Conservation (phyloP, 2,113 vertebrate species). For the Gorilla gorilla region DNA sequence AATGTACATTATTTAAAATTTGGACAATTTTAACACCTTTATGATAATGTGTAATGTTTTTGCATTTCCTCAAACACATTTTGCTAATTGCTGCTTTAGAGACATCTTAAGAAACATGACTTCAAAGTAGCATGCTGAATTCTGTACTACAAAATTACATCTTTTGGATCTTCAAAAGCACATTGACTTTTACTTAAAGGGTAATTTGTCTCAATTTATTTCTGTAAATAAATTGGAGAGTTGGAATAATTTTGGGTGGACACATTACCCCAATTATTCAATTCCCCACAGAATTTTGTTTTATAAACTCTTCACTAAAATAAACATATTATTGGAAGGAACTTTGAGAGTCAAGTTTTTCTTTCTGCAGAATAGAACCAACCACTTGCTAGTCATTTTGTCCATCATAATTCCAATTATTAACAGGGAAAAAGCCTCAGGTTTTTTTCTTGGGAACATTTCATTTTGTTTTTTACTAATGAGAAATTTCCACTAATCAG, state of each 20-base stretch:
- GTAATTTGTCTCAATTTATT: not conserved
- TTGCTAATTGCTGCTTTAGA: not conserved
- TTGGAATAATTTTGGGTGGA: not conserved
- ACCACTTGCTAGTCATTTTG: not conserved
- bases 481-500: not conserved
- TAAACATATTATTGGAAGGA: not conserved
- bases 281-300: not conserved
- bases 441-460: not conserved
- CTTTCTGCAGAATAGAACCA: not conserved
- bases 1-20: not conserved
- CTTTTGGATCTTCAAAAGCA: not conserved
- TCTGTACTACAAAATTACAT: not conserved
- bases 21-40: not conserved
- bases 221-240: constrained; percentile 9
- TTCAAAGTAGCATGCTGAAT: not conserved
- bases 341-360: not conserved
- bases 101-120: not conserved
- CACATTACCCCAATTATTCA: not conserved
- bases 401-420: not conserved
- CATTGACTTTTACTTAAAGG: not conserved
- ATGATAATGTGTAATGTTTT: not conserved
- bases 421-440: not conserved
- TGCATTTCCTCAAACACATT: not conserved
- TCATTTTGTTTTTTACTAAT: not conserved
- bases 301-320: not conserved